Percentiles rank a stretch among this genome's conserved stretches.
These are phyloP conservation scores for Dasyornis broadbenti DNA, from an alignment of 2,113 vertebrate species.

Conservation along the genomic window DNA sequence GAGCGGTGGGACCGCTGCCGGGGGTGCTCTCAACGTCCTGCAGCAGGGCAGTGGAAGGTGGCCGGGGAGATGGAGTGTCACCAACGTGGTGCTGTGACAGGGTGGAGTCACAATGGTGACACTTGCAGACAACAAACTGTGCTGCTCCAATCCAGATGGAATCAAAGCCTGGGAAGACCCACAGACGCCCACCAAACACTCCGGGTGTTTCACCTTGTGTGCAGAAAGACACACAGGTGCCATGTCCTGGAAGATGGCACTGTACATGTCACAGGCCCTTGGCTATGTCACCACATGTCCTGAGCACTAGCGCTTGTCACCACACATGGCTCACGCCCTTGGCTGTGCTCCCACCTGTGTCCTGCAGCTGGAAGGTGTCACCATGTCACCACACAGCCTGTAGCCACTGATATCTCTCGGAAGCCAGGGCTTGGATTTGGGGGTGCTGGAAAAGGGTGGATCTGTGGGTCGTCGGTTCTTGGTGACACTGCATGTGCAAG, in stretches of 20 bases:
- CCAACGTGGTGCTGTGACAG: accelerated
- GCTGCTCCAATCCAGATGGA: accelerated
- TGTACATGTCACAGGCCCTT: accelerated
- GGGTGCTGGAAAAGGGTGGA: neutral
- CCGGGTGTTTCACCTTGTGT: accelerated
- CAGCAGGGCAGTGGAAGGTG: accelerated
- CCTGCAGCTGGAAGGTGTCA: neutral
- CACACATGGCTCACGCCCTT: neutral
- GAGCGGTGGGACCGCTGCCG: neutral
- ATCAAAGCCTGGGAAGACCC: neutral
- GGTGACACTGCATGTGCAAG: neutral
- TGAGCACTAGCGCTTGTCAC: neutral
- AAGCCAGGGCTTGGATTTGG: neutral
- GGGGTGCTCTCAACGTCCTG: neutral
- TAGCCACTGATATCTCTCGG: neutral
- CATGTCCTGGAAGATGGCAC: neutral
- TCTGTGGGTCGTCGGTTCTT: neutral
- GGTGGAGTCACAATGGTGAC: accelerated
- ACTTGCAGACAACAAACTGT: accelerated
- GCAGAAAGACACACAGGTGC: neutral
- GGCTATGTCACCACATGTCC: neutral
- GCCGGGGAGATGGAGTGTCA: neutral
- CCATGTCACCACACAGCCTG: neutral
- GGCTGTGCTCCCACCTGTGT: accelerated
- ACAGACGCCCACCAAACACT: accelerated